Percentiles rank a stretch among this genome's conserved stretches.
phyloP scores from a whole-genome alignment of 2,888 invertebrate species.

The Artemia sinica region DNA sequence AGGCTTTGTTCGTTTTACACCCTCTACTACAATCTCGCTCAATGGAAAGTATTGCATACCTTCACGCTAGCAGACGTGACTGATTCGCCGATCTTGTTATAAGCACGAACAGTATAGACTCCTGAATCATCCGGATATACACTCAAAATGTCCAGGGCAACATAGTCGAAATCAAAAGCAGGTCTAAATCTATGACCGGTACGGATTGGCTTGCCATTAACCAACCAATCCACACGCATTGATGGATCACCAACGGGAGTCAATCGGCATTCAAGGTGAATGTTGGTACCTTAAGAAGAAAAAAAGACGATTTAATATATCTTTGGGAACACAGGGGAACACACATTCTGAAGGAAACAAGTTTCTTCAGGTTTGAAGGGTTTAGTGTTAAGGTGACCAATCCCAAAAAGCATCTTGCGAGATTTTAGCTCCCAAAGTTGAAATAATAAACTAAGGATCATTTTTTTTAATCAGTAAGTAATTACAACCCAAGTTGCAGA shows the following conservation, averaged over 20 bases:
- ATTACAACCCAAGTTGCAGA: too few relatives aligned
- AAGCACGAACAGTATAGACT: conserved; percentile 83
- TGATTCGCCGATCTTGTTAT: conserved; percentile 83
- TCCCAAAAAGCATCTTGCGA: too few relatives aligned
- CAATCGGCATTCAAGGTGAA: conserved; percentile 74
- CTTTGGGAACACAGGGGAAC: too few relatives aligned
- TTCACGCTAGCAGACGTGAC: conserved; percentile 46
- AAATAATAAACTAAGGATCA: too few relatives aligned
- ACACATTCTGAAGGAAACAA: too few relatives aligned
- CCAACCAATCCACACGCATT: conserved; percentile 89
- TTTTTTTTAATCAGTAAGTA: too few relatives aligned
- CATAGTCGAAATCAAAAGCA: conserved; percentile 90
- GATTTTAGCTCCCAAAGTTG: too few relatives aligned
- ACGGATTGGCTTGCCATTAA: conserved; percentile 77
- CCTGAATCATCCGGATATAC: conserved; percentile 95
- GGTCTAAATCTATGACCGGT: conserved; percentile 69
- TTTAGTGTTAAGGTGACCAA: too few relatives aligned
- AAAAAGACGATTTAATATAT: too few relatives aligned
- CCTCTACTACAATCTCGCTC: too few relatives aligned
- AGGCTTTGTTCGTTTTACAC: too few relatives aligned
- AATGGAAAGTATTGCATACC: neutral
- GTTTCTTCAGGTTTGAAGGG: too few relatives aligned
- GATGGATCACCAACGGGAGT: conserved; percentile 75
- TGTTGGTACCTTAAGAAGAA: conserved; percentile 49
- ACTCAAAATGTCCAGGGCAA: conserved; percentile 82